Evolutionary conservation across 2,888 invertebrate genomes (phyloP), one percentile per base, ranked within the genome.

Genomic region (Chloroclystis v-ata): DNA sequence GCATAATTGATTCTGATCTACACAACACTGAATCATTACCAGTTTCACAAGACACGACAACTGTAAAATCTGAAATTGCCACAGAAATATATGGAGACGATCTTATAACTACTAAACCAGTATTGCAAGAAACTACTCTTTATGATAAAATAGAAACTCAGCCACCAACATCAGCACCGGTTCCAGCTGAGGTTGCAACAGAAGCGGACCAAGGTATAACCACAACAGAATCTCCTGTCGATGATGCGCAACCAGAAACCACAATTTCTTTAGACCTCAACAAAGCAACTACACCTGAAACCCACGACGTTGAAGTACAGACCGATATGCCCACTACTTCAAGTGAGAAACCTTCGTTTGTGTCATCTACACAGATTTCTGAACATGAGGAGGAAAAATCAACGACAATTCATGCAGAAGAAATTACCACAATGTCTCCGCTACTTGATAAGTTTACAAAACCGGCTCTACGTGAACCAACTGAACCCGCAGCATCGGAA

Each of bases 401-500:
- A 16, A 60, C 62, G 33, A 50, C 53, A 9, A 12, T 37, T 37
- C 44, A 44, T 43, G 26, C 28, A 37, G 53, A 57, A 12, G 52
- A 63, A 51, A 41, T 52, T 28, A 37, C 60, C 24, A 60, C 62
- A 30, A 37, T 52, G 32, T 25, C 44, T 32, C 24, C 56, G 14
- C 11, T 43, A 20, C 28, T 56, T 30, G 77, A 78, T 28, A 75
- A 71, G 59, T 54, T 61, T 38, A 51, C 61, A n/a, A 71, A 69
- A 57, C 69, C 72, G 12, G 68, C 72, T 58, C 72, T n/a, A n/a
- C n/a, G 73, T 35, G 69, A 66, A 43, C 70, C 70, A 12, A 60
- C 49, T 48, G 69, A 66, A 46, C 45, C 62, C 16, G 57, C 55
- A 38, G 55, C 63, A 52, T 52, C 72, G 11, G 83, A 81, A 62